Evolutionary conservation across 2,113 vertebrate species (phyloP).

Genomic region (Nycticryphes semicollaris): DNA sequence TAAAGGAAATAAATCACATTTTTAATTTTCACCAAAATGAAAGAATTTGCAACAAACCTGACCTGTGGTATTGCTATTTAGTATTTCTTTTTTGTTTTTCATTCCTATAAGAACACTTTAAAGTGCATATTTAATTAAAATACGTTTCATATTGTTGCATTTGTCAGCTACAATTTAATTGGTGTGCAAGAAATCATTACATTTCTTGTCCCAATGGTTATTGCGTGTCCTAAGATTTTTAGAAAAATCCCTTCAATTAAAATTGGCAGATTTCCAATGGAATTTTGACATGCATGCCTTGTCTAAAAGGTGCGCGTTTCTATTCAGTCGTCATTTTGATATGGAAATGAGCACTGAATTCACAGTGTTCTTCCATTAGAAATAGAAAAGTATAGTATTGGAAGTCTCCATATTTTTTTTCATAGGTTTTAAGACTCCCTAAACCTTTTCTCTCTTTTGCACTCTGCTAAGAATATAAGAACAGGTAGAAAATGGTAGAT

Average conservation of each 20-base stretch:
- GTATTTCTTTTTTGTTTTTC: background rate
- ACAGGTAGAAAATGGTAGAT: background rate
- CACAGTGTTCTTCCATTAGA: background rate
- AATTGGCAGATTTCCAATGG: background rate
- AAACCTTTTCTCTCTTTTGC: background rate
- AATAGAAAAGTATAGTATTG: background rate
- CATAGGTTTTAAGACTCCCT: background rate
- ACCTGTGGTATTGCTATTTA: background rate
- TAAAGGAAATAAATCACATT: background rate
- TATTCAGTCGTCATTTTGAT: background rate
- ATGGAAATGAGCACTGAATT: background rate
- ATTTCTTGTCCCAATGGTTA: background rate
- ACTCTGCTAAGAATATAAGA: background rate
- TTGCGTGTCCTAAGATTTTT: background rate
- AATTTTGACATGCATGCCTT: background rate
- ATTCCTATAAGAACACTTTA: background rate
- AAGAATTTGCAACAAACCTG: background rate
- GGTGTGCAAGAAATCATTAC: background rate
- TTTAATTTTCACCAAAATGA: background rate
- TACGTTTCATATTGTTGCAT: background rate
- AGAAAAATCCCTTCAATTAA: background rate
- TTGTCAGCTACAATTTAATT: background rate
- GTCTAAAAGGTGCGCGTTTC: background rate
- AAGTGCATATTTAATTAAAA: background rate
- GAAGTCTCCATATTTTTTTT: background rate